phyloP scores from a whole-genome alignment of 2,113 vertebrate species.

The Diglossa brunneiventris region DNA sequence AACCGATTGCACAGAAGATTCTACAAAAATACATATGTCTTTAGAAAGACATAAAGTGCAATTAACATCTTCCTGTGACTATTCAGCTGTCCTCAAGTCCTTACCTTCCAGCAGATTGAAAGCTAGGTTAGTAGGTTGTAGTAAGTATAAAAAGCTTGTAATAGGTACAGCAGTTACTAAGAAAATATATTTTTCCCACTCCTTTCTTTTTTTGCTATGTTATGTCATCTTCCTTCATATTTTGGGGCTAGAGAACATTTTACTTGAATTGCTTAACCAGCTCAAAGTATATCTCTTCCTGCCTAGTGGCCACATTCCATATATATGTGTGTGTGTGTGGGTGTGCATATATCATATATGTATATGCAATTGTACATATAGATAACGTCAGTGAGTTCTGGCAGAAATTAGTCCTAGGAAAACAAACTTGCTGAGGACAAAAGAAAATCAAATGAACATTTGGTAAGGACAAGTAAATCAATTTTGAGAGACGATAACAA shows the following conservation, averaged over 20 bases:
- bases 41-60: not conserved
- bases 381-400: not conserved
- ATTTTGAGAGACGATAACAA: not conserved
- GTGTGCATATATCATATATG: too few species aligned
- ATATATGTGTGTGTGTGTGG: not conserved
- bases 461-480: not conserved
- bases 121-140: not conserved
- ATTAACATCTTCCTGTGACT: not conserved
- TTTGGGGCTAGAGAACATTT: not conserved
- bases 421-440: not conserved
- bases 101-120: not conserved
- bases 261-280: not conserved
- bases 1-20: not conserved
- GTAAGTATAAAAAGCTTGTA: not conserved
- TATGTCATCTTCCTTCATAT: not conserved
- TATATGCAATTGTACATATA: not conserved
- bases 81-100: not conserved
- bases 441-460: not conserved
- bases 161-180: not conserved
- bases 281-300: not conserved
- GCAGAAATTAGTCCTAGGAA: not conserved
- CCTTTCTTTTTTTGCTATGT: not conserved
- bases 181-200: not conserved
- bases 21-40: not conserved
- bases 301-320: rapidly evolving